Conservation (phyloP, 2,113 vertebrate species). For the Tylochromis polylepis region DNA sequence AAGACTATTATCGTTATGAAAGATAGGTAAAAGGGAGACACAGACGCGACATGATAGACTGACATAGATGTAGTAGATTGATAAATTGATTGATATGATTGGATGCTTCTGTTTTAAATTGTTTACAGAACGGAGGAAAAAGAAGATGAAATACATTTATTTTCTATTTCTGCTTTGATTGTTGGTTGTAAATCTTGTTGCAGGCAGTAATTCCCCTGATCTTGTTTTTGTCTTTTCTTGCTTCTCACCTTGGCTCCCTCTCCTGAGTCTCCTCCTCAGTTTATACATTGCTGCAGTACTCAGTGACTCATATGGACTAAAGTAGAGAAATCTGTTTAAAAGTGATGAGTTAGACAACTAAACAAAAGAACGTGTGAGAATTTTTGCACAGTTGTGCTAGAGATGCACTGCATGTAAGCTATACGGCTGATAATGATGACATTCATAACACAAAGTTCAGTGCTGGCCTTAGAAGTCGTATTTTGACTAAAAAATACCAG, state of each 20-base stretch:
- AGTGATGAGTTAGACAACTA: fast-evolving
- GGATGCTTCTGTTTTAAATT: not conserved
- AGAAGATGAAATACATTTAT: not conserved
- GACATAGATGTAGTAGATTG: not conserved
- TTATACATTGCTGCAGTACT: not conserved
- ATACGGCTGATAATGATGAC: not conserved
- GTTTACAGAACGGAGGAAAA: not conserved
- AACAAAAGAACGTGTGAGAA: not conserved
- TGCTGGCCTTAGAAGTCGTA: not conserved
- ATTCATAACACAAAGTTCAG: not conserved
- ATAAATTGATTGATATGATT: not conserved
- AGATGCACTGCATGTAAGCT: not conserved
- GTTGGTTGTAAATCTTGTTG: not conserved
- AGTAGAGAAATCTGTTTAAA: not conserved
- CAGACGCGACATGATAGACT: not conserved
- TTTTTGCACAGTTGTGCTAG: not conserved
- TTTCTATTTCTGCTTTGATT: not conserved
- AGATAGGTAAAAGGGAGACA: not conserved
- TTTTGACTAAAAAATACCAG: not conserved
- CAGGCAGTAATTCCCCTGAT: not conserved
- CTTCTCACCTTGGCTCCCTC: not conserved
- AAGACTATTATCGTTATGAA: not conserved
- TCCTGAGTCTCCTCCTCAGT: not conserved
- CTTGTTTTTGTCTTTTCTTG: not conserved
- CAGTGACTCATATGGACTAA: not conserved